A percentile compares a stretch with the other conserved stretches of the same genome.
phyloP scores from a whole-genome alignment of 2,797 vertebrate genomes.

The Chelonia mydas region DNA sequence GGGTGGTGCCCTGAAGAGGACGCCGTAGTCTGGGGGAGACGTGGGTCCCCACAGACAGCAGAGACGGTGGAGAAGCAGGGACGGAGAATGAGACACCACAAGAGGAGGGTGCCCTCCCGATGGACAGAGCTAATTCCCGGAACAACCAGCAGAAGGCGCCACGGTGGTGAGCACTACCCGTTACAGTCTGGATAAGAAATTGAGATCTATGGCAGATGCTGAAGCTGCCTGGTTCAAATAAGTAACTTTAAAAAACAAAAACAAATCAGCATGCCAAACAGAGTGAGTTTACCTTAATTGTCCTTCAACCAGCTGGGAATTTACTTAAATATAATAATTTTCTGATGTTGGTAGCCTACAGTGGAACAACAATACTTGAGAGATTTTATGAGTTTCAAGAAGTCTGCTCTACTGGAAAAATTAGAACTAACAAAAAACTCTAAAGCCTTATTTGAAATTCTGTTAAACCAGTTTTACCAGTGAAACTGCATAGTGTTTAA shows the following conservation, averaged over 20 bases:
- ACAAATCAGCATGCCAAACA: not conserved
- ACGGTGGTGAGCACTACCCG: no score
- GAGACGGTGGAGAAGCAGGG: no score
- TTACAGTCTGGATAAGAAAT: not conserved
- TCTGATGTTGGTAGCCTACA: conserved; percentile 41
- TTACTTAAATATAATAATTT: conserved; percentile 27
- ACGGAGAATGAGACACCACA: no score
- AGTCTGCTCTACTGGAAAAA: conserved; percentile 66
- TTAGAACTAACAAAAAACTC: conserved; percentile 45
- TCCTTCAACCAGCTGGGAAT: conserved; percentile 47
- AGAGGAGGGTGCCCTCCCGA: no score
- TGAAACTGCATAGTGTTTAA: conserved; percentile 6
- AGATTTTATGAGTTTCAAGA: conserved; percentile 62
- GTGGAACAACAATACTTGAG: conserved; percentile 37
- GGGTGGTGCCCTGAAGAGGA: no score
- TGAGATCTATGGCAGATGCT: not conserved
- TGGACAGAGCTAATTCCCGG: no score
- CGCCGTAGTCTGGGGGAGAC: no score
- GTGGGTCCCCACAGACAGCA: no score
- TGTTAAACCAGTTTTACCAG: conserved; percentile 19
- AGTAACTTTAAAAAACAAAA: conserved; percentile 18
- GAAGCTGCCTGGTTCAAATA: conserved; percentile 8
- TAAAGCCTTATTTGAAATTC: conserved; percentile 5
- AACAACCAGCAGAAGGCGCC: no score
- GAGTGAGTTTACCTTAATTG: not conserved